Evolutionary conservation across 2,113 vertebrate species (phyloP).

Genomic region (Atherinomorus stipes): DNA sequence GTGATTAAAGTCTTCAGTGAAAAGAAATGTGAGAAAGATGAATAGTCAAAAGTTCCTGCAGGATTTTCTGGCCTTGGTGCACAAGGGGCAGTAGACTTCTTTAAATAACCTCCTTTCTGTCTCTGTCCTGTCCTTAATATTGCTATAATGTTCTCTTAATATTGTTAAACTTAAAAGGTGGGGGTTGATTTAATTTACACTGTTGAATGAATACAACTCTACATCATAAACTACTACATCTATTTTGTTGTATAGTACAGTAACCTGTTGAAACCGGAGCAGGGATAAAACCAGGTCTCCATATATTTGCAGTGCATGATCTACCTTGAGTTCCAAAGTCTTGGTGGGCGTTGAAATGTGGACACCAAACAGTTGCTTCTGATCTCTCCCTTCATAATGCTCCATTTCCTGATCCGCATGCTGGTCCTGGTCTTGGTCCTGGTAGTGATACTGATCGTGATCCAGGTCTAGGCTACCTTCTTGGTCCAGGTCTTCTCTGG

Average conservation of each 20-base stretch:
- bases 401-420: constrained; percentile 77
- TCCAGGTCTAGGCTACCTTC: constrained; percentile 80
- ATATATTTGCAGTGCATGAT: constrained; percentile 2
- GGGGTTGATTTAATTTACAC: background rate
- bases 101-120: constrained; percentile 3
- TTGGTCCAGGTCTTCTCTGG: constrained; percentile 82
- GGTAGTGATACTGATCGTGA: constrained; percentile 81
- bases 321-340: constrained; percentile 95
- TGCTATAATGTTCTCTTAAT: background rate
- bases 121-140: background rate
- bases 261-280: background rate
- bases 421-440: constrained; percentile 80
- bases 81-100: constrained; percentile 1
- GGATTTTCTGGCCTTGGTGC: background rate
- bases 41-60: constrained; percentile 28
- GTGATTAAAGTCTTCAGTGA: constrained; percentile 52
- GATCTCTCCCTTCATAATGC: constrained; percentile 48
- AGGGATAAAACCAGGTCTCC: background rate
- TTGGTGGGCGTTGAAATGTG: constrained; percentile 85
- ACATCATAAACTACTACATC: too few relatives aligned
- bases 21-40: constrained; percentile 40
- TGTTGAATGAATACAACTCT: background rate
- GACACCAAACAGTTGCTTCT: constrained; percentile 11
- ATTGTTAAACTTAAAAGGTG: background rate
- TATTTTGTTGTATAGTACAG: too few relatives aligned